Percentiles rank a stretch among this genome's conserved stretches.
These are phyloP conservation scores for Piaya cayana DNA, from an alignment of 2,113 vertebrate species.

Conservation along the genomic window DNA sequence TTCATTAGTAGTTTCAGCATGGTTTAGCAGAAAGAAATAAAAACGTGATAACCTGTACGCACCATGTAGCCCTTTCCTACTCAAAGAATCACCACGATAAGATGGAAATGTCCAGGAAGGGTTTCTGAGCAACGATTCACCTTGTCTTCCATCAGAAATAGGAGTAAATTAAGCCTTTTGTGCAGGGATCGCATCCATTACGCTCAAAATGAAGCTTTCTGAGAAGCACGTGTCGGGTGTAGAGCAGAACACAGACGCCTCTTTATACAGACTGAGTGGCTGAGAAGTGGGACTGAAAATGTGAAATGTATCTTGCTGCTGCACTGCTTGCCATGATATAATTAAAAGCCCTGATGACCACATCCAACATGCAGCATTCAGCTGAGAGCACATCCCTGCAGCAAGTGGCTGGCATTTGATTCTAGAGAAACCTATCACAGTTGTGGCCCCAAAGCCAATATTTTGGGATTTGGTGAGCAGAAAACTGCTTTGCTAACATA, in stretches of 20 bases:
- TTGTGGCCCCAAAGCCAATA: neutral
- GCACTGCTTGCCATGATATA: neutral
- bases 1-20: neutral
- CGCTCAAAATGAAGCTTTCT: slow-evolving; percentile 18
- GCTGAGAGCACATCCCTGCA: neutral
- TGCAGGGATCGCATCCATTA: slow-evolving; percentile 5
- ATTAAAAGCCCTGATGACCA: neutral
- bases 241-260: neutral
- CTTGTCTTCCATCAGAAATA: neutral
- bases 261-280: neutral
- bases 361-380: neutral
- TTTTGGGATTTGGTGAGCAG: neutral
- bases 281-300: neutral
- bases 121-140: neutral
- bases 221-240: slow-evolving; percentile 9
- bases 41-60: neutral
- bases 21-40: slow-evolving; percentile 1
- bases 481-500: neutral
- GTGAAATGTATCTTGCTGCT: neutral
- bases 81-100: neutral
- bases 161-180: neutral
- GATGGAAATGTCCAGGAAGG: neutral
- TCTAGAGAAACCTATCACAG: neutral
- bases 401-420: neutral
- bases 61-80: neutral